Conservation (phyloP, 2,113 vertebrate species). For the Benitochromis conjunctus region DNA sequence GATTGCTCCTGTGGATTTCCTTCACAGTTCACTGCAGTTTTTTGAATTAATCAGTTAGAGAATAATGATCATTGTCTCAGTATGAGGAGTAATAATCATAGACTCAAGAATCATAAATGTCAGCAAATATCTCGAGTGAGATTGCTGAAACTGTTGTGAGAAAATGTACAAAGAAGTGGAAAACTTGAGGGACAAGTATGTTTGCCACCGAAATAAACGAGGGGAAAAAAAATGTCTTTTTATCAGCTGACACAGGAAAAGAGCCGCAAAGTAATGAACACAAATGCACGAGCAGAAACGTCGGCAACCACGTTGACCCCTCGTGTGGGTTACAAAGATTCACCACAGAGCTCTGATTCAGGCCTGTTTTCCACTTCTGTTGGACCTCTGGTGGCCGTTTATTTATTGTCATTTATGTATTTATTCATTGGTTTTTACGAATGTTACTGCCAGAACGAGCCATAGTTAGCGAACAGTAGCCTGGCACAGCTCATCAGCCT, state of each 20-base stretch:
- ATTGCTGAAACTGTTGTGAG: too few relatives aligned
- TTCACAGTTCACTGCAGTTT: not conserved
- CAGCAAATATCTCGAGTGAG: not conserved
- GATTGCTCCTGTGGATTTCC: too few relatives aligned
- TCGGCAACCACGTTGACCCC: accelerated
- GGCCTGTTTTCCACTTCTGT: not conserved
- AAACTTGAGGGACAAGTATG: not conserved
- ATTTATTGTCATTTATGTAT: not conserved
- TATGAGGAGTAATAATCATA: not conserved
- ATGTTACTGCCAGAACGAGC: not conserved
- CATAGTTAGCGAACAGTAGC: not conserved
- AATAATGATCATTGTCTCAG: not conserved
- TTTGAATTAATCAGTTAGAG: not conserved
- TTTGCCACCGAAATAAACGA: not conserved
- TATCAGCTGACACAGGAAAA: not conserved
- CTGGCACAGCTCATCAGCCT: not conserved
- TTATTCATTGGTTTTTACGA: not conserved
- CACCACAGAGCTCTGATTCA: not conserved
- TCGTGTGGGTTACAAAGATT: not conserved
- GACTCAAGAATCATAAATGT: not conserved
- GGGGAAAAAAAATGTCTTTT: not conserved
- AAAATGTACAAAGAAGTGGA: too few relatives aligned
- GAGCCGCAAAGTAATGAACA: not conserved
- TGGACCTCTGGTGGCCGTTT: not conserved
- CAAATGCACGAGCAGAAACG: not conserved